Base-by-base conservation (phyloP, 2,888 invertebrate genomes). In the Caenorhabditis sp. region DNA sequence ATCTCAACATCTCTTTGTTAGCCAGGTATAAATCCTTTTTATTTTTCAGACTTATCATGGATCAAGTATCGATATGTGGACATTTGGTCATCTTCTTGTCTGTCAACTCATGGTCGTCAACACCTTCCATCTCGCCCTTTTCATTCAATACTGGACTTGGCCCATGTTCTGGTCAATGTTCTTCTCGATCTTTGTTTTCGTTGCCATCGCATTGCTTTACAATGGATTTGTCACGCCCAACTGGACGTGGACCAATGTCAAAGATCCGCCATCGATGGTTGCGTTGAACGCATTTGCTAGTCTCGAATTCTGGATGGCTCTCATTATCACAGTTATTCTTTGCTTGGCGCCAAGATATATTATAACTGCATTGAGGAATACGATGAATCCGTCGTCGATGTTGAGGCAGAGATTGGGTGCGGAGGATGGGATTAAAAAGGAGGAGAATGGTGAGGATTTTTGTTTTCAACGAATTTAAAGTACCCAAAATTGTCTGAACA, bases 61-160 rank as follows among this genome's bases (percentile, higher is more conserved):
- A 36, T 59, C 67, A 7, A 73, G 77, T 82, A 92, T 93, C 26
- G 95, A 94, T 84, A 91, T 96, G 77, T 95, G 94, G 93, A 92
- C 93, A 89, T 95, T 95, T 89, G 96, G 96, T 67, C 92, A 93
- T 60, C 92, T 93, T 27, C 92, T 93, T 78, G 93, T 94, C 87
- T 93, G 94, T 26, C 92, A 93, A 83, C 94, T 95, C 86, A 92
- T 97, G 87, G 91, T 94, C 87, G 92, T 93, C 76, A 95, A 95
- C 92, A 90, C 95, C 77, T 89, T 93, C 65, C 93, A 95, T 88
- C 93, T 93, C 85, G 93, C 93, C 61, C 92, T 96, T 70, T 95
- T 95, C 91, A 94, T 93, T 25, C 92, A 93, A 88, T 94, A 94
- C 85, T 97, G 96, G 95, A 95, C 95, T 80, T 91, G 93, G 89